Evolutionary conservation across 2,888 invertebrate genomes (phyloP).

Genomic region (Ennomos quercinarius): DNA sequence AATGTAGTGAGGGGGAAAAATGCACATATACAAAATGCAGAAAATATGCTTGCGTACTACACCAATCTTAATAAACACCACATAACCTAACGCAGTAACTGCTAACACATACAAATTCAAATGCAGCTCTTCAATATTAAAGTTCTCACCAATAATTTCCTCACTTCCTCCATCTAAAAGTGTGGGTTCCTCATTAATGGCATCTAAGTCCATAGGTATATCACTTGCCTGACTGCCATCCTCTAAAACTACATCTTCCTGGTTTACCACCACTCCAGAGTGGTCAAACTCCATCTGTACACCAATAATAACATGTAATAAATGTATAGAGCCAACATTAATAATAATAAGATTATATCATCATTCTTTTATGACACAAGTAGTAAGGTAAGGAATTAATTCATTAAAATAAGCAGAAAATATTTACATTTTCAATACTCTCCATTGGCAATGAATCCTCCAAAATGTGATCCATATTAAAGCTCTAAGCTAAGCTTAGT

Average conservation of each 20-base stretch:
- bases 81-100: no score
- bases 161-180: slow-evolving; percentile 75
- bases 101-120: no score
- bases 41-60: no score
- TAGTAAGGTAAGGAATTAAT: no score
- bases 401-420: slow-evolving; percentile 8
- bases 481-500: no score
- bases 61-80: no score
- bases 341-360: no score
- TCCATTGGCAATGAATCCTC: slow-evolving; percentile 75
- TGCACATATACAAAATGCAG: no score
- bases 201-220: slow-evolving; percentile 75
- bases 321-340: no score
- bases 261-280: slow-evolving; percentile 61
- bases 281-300: slow-evolving; percentile 75
- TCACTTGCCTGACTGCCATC: slow-evolving; percentile 54
- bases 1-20: no score
- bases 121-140: no score
- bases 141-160: slow-evolving; percentile 72
- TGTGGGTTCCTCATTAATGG: slow-evolving; percentile 68
- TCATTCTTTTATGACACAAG: no score
- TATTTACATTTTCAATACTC: slow-evolving; percentile 73
- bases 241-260: slow-evolving; percentile 66
- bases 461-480: slow-evolving; percentile 75
- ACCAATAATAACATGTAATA: background rate